Percentiles rank a stretch among this genome's conserved stretches.
These are phyloP conservation scores for Pachycephus smyrnensis DNA, from an alignment of 2,888 invertebrate species.

Conservation along the genomic window DNA sequence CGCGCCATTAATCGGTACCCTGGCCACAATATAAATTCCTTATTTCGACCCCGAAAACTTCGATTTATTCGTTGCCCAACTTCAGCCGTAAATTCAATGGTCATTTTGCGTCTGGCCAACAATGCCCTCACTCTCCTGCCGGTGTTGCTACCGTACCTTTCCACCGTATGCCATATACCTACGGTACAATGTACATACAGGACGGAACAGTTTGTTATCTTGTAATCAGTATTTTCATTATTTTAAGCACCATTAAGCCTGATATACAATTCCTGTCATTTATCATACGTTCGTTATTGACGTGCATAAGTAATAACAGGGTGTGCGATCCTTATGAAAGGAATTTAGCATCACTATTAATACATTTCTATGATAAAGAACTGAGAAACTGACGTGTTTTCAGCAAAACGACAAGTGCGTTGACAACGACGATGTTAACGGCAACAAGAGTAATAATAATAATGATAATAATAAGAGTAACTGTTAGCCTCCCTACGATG, in stretches of 20 bases:
- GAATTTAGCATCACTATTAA: not conserved
- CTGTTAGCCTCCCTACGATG: not conserved
- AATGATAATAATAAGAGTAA: not conserved
- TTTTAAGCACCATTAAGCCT: not conserved
- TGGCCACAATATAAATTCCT: constrained; percentile 25
- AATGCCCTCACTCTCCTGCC: not conserved
- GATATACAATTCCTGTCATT: not conserved
- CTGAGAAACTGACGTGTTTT: not conserved
- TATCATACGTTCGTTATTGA: not conserved
- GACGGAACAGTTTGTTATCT: not conserved
- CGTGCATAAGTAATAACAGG: not conserved
- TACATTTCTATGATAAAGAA: not conserved
- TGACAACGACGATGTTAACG: not conserved
- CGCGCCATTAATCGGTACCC: constrained; percentile 24
- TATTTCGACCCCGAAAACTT: constrained; percentile 28
- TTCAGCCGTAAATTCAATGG: not conserved
- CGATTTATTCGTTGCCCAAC: constrained; percentile 8
- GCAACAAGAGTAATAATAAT: not conserved
- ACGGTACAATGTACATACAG: not conserved
- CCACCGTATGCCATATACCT: no score
- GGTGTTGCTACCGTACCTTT: not conserved
- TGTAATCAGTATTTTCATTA: not conserved
- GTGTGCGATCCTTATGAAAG: not conserved
- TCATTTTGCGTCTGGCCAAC: constrained; percentile 13
- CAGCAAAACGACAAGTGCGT: not conserved